A percentile compares a stretch with the other conserved stretches of the same genome.
These are phyloP conservation scores for Drosophila teissieri DNA, from an alignment of 1,140 invertebrate genomes.

Conservation along the genomic window DNA sequence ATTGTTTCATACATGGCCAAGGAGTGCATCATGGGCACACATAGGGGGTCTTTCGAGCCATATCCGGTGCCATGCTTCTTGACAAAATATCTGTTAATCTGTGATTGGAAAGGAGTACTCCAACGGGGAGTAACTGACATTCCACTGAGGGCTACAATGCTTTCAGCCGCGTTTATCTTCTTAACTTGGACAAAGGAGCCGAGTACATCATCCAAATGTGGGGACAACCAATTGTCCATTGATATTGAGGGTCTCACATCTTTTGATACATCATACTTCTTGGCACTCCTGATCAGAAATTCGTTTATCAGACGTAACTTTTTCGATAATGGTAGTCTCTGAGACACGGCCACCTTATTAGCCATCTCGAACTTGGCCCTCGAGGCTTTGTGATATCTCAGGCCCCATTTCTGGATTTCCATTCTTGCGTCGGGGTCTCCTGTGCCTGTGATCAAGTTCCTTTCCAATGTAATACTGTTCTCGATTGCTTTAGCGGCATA, in stretches of 20 bases:
- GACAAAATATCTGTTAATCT: not conserved
- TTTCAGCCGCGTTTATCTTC: not conserved
- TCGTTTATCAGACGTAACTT: not conserved
- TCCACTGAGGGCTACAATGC: not conserved
- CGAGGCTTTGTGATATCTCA: not conserved
- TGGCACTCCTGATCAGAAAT: not conserved
- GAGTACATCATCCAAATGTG: not conserved
- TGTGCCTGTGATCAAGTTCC: not conserved
- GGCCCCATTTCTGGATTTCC: not conserved
- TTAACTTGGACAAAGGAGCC: not conserved
- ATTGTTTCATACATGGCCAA: not conserved
- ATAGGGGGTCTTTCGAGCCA: not conserved
- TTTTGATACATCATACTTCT: not conserved
- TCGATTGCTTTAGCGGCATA: not conserved
- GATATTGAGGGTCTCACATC: not conserved
- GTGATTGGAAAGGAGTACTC: not conserved
- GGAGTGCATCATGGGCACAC: conserved; percentile 4
- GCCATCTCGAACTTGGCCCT: not conserved
- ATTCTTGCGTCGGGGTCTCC: not conserved
- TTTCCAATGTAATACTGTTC: not conserved
- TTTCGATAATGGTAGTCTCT: not conserved
- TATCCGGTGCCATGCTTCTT: not conserved
- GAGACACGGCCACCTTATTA: not conserved
- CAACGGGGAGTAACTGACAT: not conserved
- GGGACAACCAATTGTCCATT: not conserved